phyloP scores from a whole-genome alignment of 2,113 vertebrate genomes.

The Genyomyrus donnyi region DNA sequence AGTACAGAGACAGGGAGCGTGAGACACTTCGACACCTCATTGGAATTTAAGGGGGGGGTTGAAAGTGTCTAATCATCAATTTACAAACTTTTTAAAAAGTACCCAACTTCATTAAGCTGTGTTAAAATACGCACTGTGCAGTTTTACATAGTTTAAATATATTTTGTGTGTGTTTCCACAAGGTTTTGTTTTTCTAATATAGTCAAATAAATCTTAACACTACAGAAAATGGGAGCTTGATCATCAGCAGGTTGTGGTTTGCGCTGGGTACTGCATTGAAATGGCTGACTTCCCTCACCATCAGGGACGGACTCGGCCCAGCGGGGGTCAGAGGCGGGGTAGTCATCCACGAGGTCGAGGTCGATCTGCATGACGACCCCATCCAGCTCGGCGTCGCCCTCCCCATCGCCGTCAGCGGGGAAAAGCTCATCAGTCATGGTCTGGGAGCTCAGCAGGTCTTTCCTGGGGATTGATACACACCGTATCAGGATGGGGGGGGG shows the following conservation, averaged over 20 bases:
- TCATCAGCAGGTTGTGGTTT: not conserved
- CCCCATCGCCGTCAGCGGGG: conserved; percentile 54
- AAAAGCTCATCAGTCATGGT: conserved; percentile 74
- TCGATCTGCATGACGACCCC: conserved; percentile 75
- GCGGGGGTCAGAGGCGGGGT: conserved; percentile 88
- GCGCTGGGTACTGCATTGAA: not conserved
- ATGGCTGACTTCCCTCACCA: conserved; percentile 55
- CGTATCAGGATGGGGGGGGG: no score
- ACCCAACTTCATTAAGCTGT: not conserved
- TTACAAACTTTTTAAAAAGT: no score
- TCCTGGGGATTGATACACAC: conserved; percentile 54
- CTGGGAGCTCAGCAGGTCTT: conserved; percentile 76
- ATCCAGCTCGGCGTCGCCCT: conserved; percentile 70
- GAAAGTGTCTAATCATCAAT: no score
- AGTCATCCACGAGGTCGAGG: conserved; percentile 87
- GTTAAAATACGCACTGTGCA: no score
- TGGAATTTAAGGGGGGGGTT: not conserved
- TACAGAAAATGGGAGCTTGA: not conserved
- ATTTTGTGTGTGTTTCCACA: not conserved
- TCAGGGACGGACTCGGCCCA: conserved; percentile 95
- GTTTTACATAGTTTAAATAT: no score
- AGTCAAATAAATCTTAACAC: not conserved
- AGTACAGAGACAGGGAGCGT: not conserved
- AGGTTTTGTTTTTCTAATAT: not conserved
- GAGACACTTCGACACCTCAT: not conserved